These are phyloP conservation scores for Manacus vitellinus DNA, from an alignment of 2,113 vertebrate species.

Conservation along the genomic window DNA sequence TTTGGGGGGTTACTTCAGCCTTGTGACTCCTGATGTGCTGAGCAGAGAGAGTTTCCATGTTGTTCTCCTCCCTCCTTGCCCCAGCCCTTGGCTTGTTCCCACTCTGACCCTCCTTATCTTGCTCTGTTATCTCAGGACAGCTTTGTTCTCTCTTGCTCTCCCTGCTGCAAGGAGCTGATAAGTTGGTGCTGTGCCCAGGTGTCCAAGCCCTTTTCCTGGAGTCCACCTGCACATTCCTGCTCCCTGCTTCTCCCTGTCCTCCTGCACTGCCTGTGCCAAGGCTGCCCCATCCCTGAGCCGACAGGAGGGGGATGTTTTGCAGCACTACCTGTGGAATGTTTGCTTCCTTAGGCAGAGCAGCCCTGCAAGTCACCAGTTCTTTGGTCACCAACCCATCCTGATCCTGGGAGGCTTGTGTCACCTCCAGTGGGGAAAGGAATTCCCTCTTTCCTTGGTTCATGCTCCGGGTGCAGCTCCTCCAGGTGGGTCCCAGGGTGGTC, in stretches of 20 bases:
- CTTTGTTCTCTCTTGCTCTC: not conserved
- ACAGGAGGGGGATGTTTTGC: not conserved
- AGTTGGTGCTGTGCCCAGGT: not conserved
- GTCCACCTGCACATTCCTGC: not conserved
- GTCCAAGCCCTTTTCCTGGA: not conserved
- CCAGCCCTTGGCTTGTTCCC: not conserved
- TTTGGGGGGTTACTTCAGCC: not conserved
- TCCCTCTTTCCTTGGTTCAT: not conserved
- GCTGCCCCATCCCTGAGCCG: not conserved
- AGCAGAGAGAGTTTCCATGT: accelerated
- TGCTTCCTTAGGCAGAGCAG: not conserved
- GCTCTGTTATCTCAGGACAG: not conserved
- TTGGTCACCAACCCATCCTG: not conserved
- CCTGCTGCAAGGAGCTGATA: not conserved
- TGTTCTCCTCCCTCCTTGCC: not conserved
- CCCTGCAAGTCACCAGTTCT: accelerated
- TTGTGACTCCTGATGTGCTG: not conserved
- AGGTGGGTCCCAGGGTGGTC: not conserved
- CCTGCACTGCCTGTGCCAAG: not conserved
- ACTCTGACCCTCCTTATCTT: not conserved
- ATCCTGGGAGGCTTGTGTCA: too few species aligned
- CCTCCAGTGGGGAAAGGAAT: not conserved
- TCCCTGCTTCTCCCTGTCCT: not conserved
- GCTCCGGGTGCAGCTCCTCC: not conserved
- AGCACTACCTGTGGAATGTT: not conserved